Evolutionary conservation across 2,797 vertebrate species (phyloP).

Genomic region (Yasuhikotakia modesta): DNA sequence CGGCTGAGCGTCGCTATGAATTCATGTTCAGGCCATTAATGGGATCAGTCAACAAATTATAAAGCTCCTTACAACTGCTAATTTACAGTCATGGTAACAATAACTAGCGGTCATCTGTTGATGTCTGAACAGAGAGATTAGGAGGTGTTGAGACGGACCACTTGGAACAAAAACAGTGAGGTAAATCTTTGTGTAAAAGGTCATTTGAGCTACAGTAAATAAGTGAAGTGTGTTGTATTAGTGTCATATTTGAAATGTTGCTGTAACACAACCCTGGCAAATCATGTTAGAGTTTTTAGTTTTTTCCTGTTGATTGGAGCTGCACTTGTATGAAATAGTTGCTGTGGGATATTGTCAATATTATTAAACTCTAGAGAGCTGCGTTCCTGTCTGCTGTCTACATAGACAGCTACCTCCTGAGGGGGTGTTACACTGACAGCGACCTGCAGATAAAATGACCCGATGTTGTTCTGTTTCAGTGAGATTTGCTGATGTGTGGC

Average conservation of each 20-base stretch:
- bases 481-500: neutral
- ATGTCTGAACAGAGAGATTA: neutral
- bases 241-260: neutral
- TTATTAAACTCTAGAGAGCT: neutral
- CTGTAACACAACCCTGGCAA: neutral
- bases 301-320: too few relatives aligned
- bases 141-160: neutral
- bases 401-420: neutral
- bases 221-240: neutral
- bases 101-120: neutral
- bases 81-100: conserved; percentile 18
- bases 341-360: neutral
- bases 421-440: neutral
- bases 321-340: neutral
- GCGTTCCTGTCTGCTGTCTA: neutral
- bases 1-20: neutral
- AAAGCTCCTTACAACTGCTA: neutral
- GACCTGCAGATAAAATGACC: neutral
- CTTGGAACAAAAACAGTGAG: neutral
- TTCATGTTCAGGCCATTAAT: conserved; percentile 21
- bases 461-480: neutral
- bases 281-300: neutral
- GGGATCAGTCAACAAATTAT: conserved; percentile 8
- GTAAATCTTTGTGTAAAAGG: neutral
- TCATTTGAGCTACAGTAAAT: neutral